Base-by-base conservation (phyloP, 2,113 vertebrate species). In the Campylorhamphus procurvoides region DNA sequence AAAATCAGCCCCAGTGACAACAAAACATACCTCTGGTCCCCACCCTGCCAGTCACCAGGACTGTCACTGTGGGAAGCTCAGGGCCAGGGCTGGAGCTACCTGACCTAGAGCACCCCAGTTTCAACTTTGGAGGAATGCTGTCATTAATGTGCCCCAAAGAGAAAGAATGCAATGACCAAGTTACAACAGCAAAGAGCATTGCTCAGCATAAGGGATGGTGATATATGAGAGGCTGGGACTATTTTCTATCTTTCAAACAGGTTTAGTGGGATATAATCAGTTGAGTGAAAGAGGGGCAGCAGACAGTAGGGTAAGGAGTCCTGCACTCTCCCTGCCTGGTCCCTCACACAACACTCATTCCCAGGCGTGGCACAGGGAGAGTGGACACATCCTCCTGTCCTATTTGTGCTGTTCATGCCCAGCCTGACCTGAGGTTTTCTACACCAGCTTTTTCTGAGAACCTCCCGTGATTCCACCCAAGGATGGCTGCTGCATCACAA, bases 341-440 rank as follows among this genome's bases (percentile, higher is more conserved):
- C 33, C 49, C 37, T 60, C 11, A 37, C 22, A 18, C 20, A 24
- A n/a, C 35, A 47, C 60, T 29, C 1, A 0, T 22, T 64, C 22
- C 35, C 44, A 46, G 64, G 19, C 29, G 46, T 13, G 10, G 18
- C 31, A 4, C 0, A 1, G 10, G 5, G 23, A 16, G 5, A 52
- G 33, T 0, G 0, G 12, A 44, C 0, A 0, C 0, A 0, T 39
- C 37, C 39, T 75, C 49, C 53, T 39, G 33, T 6, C 49, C 47
- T 1, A 0, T 28, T 44, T 28, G 33, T n/a, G 53, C 71, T 76
- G 49, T 53, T 35, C 0, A 1, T 39, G 16, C 40, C 24, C 67
- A 86, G 79, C 18, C 29, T 37, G 28, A n/a, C 31, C 37, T 3
- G 0, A 18, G 8, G 6, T 19, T 47, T 75, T 31, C 5, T 24